phyloP scores from a whole-genome alignment of 2,113 vertebrate species.

The Albula glossodonta region DNA sequence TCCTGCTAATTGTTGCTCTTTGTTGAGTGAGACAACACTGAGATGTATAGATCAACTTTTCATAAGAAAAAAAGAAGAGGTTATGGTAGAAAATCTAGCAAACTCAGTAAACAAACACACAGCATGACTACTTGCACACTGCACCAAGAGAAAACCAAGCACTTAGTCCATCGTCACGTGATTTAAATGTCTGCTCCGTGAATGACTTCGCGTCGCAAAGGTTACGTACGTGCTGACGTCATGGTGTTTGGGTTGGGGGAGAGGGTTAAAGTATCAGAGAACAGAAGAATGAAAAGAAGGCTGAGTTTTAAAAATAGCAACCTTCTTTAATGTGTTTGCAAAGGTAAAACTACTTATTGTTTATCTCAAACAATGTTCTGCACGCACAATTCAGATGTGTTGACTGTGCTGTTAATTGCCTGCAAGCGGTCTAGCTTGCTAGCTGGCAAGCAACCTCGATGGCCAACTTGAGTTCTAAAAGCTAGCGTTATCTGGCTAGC shows the following conservation, averaged over 20 bases:
- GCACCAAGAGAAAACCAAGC: too few species aligned
- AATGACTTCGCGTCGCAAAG: background rate
- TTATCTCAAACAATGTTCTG: background rate
- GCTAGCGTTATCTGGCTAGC: slow-evolving; percentile 15
- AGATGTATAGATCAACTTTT: background rate
- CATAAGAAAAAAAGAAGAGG: background rate
- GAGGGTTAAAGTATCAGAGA: slow-evolving; percentile 46
- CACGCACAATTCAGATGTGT: slow-evolving; percentile 22
- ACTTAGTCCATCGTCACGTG: slow-evolving; percentile 13
- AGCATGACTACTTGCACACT: too few species aligned
- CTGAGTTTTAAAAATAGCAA: slow-evolving; percentile 42
- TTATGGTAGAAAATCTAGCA: background rate
- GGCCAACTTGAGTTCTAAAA: slow-evolving; percentile 4
- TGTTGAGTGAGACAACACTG: background rate
- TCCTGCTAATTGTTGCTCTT: too few species aligned
- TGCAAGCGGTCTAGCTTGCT: background rate
- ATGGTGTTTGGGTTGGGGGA: slow-evolving; percentile 12
- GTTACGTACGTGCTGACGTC: slow-evolving; percentile 15
- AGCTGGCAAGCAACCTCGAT: background rate
- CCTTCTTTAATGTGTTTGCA: slow-evolving; percentile 44
- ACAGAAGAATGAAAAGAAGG: slow-evolving; percentile 50
- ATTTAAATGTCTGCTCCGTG: background rate
- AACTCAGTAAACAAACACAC: too few species aligned
- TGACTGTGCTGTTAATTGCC: background rate
- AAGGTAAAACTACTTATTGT: slow-evolving; percentile 44